Base-by-base conservation (phyloP, 2,113 vertebrate genomes). In the Ammodytes marinus region DNA sequence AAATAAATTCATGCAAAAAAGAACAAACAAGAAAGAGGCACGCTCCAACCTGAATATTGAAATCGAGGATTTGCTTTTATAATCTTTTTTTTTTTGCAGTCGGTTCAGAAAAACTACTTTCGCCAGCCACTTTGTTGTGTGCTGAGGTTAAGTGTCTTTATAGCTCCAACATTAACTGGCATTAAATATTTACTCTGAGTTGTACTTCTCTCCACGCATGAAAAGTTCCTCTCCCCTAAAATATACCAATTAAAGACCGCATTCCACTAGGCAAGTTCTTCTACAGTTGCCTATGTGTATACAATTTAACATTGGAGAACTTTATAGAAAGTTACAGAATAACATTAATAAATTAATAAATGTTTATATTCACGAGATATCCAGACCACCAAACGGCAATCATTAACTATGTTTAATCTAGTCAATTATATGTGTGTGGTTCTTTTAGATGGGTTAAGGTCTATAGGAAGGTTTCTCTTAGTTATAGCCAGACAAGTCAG, bases 1-100 rank as follows among this genome's bases (percentile, higher is more conserved):
- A 83, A 71, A 74, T 68, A 69, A 71, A 83, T 74, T 2, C 3
- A 19, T n/a, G 42, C 67, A 37, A 39, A 54, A 53, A 77, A 27
- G 27, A 50, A 65, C 42, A 69, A 77, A 50, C 10, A n/a, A 10
- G 58, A 73, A 47, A 77, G 14, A 69, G 15, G 10, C 46, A 59
- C 8, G 65, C 58, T 75, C 11, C 10, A 59, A 39, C 59, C 47
- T 61, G 35, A 60, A 54, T 68, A 68, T 2, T 49, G n/a, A 4
- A 60, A 73, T 40, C 2, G 49, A 11, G 49, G 9, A 72, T 64
- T 6, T 4, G 5, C 11, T 19, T 61, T 57, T 70, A 52, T 19
- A 71, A 72, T 79, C 7, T 14, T 68, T 50, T 47, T 64, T 19
- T 19, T 47, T 64, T 19, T 19, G 61, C 37, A 50, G 72, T 1